Conservation (phyloP, 1,140 invertebrate species). For the Lamellibrachia luymesi region DNA sequence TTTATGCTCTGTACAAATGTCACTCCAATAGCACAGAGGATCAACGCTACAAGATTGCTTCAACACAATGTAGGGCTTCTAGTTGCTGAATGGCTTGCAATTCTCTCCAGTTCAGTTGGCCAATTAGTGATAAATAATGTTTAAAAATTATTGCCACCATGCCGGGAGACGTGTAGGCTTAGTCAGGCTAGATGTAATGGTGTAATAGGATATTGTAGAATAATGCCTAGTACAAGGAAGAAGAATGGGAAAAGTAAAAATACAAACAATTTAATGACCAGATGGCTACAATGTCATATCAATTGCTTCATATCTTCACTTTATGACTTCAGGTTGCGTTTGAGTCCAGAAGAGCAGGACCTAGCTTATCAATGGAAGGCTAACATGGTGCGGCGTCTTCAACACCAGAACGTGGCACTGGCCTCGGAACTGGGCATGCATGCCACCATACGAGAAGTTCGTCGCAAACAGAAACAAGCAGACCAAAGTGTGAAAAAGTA, state of each 20-base stretch:
- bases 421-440: slow-evolving; percentile 15
- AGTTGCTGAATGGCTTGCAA: not conserved
- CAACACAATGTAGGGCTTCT: not conserved
- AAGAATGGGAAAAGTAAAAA: no score
- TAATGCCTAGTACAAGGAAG: no score
- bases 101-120: not conserved
- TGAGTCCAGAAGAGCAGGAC: slow-evolving; percentile 17
- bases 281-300: no score
- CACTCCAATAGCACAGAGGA: no score
- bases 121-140: not conserved
- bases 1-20: no score
- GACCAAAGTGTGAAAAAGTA: not conserved
- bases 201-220: not conserved
- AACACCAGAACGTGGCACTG: slow-evolving; percentile 7
- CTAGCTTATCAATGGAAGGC: slow-evolving; percentile 9
- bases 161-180: not conserved
- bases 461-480: slow-evolving; percentile 5
- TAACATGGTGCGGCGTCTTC: not conserved
- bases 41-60: not conserved
- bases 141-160: not conserved
- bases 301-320: no score
- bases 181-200: not conserved
- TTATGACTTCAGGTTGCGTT: not conserved
- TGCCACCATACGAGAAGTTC: not conserved
- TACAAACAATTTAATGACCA: no score